A percentile compares a stretch with the other conserved stretches of the same genome.
phyloP scores from a whole-genome alignment of 1,140 invertebrate species.

The Pseudomyrmex cubaensis region DNA sequence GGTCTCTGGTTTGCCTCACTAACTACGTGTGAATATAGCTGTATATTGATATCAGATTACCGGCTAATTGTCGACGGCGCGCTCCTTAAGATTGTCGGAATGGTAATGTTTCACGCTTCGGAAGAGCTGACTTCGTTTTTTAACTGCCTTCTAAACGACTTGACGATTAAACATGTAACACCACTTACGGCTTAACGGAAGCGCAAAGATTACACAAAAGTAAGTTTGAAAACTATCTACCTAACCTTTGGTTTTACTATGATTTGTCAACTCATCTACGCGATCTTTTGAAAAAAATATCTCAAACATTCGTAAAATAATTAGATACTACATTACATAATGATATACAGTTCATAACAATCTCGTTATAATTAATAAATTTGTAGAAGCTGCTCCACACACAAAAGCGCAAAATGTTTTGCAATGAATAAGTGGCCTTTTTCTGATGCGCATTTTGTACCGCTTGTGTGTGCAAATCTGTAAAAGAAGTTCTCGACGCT shows the following conservation, averaged over 20 bases:
- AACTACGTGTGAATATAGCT: conserved; percentile 34
- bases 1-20: neutral
- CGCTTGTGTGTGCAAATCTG: neutral
- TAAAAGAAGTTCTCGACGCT: conserved; percentile 16
- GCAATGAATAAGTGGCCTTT: neutral
- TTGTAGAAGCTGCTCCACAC: too few species aligned
- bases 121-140: conserved; percentile 40
- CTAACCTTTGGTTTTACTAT: too few species aligned
- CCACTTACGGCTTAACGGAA: neutral
- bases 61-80: conserved; percentile 59
- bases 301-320: too few species aligned
- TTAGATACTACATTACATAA: too few species aligned
- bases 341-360: too few species aligned
- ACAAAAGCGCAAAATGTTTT: neutral
- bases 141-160: neutral
- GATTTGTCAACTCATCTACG: too few species aligned
- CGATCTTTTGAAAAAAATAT: too few species aligned
- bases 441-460: neutral
- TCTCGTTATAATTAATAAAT: too few species aligned
- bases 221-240: too few species aligned
- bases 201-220: too few species aligned
- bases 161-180: neutral
- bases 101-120: conserved; percentile 52
- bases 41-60: conserved; percentile 64
- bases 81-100: conserved; percentile 35